Base-by-base conservation (phyloP, 2,113 vertebrate genomes). In the Balaenoptera acutorostrata region DNA sequence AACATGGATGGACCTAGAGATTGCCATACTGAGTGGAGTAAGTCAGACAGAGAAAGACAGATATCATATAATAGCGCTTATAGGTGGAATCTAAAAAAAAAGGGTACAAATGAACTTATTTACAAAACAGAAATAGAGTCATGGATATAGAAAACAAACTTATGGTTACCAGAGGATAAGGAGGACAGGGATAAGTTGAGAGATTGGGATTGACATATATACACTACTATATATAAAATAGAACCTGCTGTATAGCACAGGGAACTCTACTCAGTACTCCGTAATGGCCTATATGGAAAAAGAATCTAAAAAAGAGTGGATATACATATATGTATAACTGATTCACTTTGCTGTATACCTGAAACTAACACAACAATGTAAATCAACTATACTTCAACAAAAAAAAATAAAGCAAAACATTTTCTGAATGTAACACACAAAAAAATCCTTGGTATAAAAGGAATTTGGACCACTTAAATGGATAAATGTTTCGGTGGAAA, bases 391-490 rank as follows among this genome's bases (percentile, higher is more conserved):
- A 57, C 18, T 21, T 20, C 20, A 57, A 52, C 17, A 17, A 52
- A 52, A 52, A 17, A 52, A 18, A 17, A 17, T 7, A 86, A 87
- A 93, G 9, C 3, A 23, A 88, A 71, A 72, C 6, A 46, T 93
- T 77, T 97, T 95, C 49, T 85, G 9, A 75, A 46, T 89, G 18
- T 78, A 89, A 91, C 23, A 91, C 23, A 83, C 57, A 90, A 72
- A 6, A 93, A 71, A 75, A 69, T 87, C 1, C 1, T 49, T 36
- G 7, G 15, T 20, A 18, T 81, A 78, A 68, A 49, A 75, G 15
- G 12, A 31, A 74, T 4, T 18, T 1, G 49, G 13, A 17, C 2
- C 59, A 72, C 7, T 14, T 77, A 49, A 63, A 46, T 36, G n/a
- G 75, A 44, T 29, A 66, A 36, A 59, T 49, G 17, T 91, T 69